Evolutionary conservation across 2,797 vertebrate genomes (phyloP).

Genomic region (Coregonus suidteri): DNA sequence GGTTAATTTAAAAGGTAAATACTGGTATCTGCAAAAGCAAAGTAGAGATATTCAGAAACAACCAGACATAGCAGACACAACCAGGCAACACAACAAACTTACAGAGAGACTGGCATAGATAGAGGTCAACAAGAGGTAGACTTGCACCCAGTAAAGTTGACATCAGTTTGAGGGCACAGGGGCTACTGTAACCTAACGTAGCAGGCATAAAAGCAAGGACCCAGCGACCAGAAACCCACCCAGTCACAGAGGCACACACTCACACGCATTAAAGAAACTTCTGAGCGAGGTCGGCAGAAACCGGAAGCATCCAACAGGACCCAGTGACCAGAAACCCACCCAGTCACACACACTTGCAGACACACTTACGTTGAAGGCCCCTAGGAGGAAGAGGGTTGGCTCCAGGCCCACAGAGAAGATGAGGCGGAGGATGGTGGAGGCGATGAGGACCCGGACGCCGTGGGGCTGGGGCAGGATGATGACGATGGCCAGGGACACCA

Average conservation of each 20-base stretch:
- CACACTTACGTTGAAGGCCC: slow-evolving; percentile 91
- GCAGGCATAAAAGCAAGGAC: too few species aligned
- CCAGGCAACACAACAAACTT: not conserved
- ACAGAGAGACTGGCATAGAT: not conserved
- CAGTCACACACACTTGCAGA: not conserved
- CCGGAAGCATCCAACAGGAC: too few species aligned
- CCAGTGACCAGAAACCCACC: not conserved
- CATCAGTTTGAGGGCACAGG: slow-evolving; percentile 2
- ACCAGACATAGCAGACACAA: not conserved
- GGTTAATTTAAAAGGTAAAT: not conserved
- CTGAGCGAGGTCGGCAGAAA: too few species aligned
- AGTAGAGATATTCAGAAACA: not conserved
- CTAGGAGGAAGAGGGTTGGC: slow-evolving; percentile 91
- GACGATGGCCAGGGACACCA: slow-evolving; percentile 93
- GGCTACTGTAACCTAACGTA: slow-evolving; percentile 1
- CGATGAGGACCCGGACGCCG: slow-evolving; percentile 92
- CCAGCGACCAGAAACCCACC: not conserved
- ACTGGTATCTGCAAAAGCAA: not conserved
- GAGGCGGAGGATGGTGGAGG: slow-evolving; percentile 93
- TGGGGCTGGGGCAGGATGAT: slow-evolving; percentile 94
- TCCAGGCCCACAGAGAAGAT: slow-evolving; percentile 98
- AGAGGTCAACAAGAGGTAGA: too few species aligned
- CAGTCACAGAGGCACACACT: not conserved
- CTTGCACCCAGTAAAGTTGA: too few species aligned
- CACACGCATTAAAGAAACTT: not conserved